These are phyloP conservation scores for Salvelinus fontinalis DNA, from an alignment of 2,113 vertebrate species.

Conservation along the genomic window DNA sequence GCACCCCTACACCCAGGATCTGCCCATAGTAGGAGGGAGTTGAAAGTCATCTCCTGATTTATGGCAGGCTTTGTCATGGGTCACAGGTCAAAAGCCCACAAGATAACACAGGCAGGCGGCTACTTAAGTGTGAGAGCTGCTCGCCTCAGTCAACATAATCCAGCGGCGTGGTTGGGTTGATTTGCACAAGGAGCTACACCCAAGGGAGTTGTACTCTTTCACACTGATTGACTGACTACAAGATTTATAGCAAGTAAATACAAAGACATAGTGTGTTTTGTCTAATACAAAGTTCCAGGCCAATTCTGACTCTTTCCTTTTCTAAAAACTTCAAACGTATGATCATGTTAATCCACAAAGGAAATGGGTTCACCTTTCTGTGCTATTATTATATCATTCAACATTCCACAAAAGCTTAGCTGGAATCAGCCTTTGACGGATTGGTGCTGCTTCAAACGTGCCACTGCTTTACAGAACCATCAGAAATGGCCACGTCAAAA, in stretches of 20 bases:
- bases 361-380: not conserved
- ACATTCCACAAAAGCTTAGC: constrained; percentile 27
- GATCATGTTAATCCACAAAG: not conserved
- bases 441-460: constrained; percentile 30
- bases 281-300: too few species aligned
- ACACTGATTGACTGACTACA: not conserved
- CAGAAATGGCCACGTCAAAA: constrained; percentile 46
- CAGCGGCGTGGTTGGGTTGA: not conserved
- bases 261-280: not conserved
- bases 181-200: constrained; percentile 11
- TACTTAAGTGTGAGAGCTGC: constrained; percentile 12
- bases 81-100: constrained; percentile 48
- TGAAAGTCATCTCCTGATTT: constrained; percentile 24
- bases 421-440: constrained; percentile 6
- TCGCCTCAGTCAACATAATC: constrained; percentile 1
- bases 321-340: not conserved
- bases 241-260: not conserved
- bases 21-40: not conserved
- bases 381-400: constrained; percentile 8
- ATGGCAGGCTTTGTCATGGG: constrained; percentile 28
- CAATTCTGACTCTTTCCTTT: too few species aligned
- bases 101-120: constrained; percentile 20
- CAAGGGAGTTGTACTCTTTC: not conserved
- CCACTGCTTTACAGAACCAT: constrained; percentile 24
- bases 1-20: not conserved